Evolutionary conservation across 2,797 vertebrate species (phyloP), one percentile per base, ranked within the genome.

Genomic region (Spizella passerina): DNA sequence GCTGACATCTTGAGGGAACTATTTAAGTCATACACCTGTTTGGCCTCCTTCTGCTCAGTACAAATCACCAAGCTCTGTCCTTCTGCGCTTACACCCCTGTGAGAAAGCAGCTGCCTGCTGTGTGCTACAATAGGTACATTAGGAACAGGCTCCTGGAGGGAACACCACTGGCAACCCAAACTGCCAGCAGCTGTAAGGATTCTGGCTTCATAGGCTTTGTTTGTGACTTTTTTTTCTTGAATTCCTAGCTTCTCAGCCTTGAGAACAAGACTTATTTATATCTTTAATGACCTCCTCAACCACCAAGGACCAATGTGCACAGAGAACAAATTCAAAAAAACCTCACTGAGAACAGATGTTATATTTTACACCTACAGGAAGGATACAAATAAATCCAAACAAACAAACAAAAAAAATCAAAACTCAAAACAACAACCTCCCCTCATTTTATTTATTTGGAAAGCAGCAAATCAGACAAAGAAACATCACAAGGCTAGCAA

Each of bases 161-260:
- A 94, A 61, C 8, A 3, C 68, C 75, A 63, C 4, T 50, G 78
- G 71, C 63, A 64, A 32, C 14, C 23, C 46, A 82, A 73, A 94
- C 3, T 43, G n/a, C 56, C 49, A 73, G 88, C 92, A 96, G 90
- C 94, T 95, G 93, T 75, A 90, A 77, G 32, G 47, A 53, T 86
- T 84, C 70, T 90, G 73, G 34, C 81, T 93, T 72, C 38, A 56
- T 4, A 13, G 21, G 10, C 13, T 49, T 68, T 65, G 32, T 59
- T 78, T 66, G 41, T 29, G 5, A 8, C 9, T 41, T 60, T 80
- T 63, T 63, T 71, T 71, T 41, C 4, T 43, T 73, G 10, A 88
- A 82, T n/a, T 81, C 39, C n/a, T 79, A 65, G 73, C 34, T 96
- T 79, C 71, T 38, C 81, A 94, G 77, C 56, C 73, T 60, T 55